Conservation (phyloP, 2,797 vertebrate genomes). For the Nannoperca australis region DNA sequence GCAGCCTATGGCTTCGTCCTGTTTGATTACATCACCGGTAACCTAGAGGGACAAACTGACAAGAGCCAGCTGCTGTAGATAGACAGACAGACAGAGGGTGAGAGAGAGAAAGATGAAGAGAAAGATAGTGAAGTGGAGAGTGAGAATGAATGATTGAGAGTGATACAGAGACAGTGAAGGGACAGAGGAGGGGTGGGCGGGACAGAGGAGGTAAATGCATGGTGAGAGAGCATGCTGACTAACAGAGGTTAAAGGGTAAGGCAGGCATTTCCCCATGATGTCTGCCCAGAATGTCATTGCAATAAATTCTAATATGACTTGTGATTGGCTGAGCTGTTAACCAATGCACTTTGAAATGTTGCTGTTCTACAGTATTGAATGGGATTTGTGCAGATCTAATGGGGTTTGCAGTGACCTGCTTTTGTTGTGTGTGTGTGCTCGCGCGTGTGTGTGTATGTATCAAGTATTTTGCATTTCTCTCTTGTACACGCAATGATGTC, state of each 20-base stretch:
- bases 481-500: not conserved
- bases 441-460: not conserved
- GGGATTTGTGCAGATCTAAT: not conserved
- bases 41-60: constrained; percentile 82
- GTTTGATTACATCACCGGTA: constrained; percentile 90
- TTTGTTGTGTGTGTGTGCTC: not conserved
- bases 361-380: not conserved
- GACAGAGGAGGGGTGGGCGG: constrained; percentile 21
- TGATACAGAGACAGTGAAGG: constrained; percentile 21
- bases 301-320: not conserved
- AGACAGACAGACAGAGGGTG: constrained; percentile 56
- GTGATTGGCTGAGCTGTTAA: constrained; percentile 25
- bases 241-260: constrained; percentile 4
- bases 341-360: not conserved
- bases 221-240: constrained; percentile 62
- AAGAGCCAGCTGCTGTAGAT: constrained; percentile 77
- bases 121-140: constrained; percentile 1
- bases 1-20: constrained; percentile 88
- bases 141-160: constrained; percentile 15
- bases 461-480: constrained; percentile 25
- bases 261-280: not conserved
- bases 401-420: not conserved
- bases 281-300: not conserved
- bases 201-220: constrained; percentile 70
- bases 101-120: constrained; percentile 36